Base-by-base conservation (phyloP, 2,888 invertebrate species). In the Oligia fasciuncula region DNA sequence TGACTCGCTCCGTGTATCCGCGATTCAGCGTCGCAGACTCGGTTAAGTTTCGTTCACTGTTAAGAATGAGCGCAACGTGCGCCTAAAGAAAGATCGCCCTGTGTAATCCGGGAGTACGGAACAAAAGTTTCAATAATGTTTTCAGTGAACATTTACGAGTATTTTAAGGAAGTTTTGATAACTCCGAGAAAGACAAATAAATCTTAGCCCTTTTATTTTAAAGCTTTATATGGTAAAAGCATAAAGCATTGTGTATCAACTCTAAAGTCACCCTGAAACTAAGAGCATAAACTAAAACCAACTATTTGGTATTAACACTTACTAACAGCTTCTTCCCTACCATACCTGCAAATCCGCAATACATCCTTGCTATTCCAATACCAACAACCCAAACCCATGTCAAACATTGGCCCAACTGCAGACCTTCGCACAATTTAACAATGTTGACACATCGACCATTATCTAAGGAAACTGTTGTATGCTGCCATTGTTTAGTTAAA, bases 341-440 rank as follows among this genome's bases (percentile, higher is more conserved):
- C 23, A 63, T 46, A 14, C 62, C 5, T 17, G 8, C 8, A 51
- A 46, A 14, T 46, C 5, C 23, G 8, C 8, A 51, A 46, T 11
- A 77, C 40, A 57, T n/a, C 19, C 68, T 3, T 43, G 6, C 43
- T 66, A 49, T 80, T 65, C 78, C 68, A 81, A 76, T 81, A 72
- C 49, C 51, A 71, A 69, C 43, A 73, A 13, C 68, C 76, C 51
- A 46, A 75, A 79, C 79, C 82, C 73, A 72, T 60, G 74, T 88
- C 84, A 84, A 84, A 75, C 54, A 77, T 71, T 66, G 54, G 66
- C 43, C 63, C 46, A 79, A 79, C 54, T 51, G 13, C n/a, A 67
- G 46, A 77, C 76, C 73, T 79, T 73, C 49, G 68, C 43, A 75
- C 80, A 81, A 70, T 85, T 77, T 65, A 82, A 82, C 80, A 80